Evolutionary conservation across 2,113 vertebrate genomes (phyloP), one percentile per base, ranked within the genome.

Genomic region (Bufo gargarizans): DNA sequence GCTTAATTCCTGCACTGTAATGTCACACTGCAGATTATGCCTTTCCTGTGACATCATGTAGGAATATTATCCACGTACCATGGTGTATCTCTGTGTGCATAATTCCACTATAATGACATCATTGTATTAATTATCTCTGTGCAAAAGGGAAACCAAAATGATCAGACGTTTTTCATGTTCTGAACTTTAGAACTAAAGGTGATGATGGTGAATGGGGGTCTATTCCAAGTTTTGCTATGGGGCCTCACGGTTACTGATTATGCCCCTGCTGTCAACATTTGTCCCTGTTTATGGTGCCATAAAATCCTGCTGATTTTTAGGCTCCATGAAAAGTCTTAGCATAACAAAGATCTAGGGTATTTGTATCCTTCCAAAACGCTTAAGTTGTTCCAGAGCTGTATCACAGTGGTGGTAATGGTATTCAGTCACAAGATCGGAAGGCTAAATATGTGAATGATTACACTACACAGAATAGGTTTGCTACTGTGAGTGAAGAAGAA

Each of bases 401-500:
- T 79, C 14, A 14, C 17, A 72, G 69, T 45, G 72, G 33, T 63
- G 58, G 47, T 69, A 67, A 65, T 83, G 47, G 8, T 49, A 50
- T 67, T 83, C 43, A 83, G 47, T 63, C 45, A 17, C 20, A 58
- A 19, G n/a, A 43, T 72, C 33, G 14, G 53, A 45, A 76, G 69
- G 6, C 17, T 58, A 76, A 85, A 74, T 76, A 85, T 85, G 69
- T 17, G 14, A 59, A 55, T 6, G 50, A 71, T 59, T 74, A 59
- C 43, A 59, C 83, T 76, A 50, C 19, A 17, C 49, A 71, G 49
- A 71, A 84, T 53, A 84, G 47, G 82, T 69, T 84, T 84, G 82
- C 82, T 55, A 84, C 82, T 85, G 69, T 58, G 67, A 85, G 69
- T 53, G 16, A 84, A 58, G 16, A 72, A 45, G 50, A 85, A 84